A percentile compares a stretch with the other conserved stretches of the same genome.
These are phyloP conservation scores for Tetragnatha versicolor DNA, from an alignment of 1,140 invertebrate genomes.

Conservation along the genomic window DNA sequence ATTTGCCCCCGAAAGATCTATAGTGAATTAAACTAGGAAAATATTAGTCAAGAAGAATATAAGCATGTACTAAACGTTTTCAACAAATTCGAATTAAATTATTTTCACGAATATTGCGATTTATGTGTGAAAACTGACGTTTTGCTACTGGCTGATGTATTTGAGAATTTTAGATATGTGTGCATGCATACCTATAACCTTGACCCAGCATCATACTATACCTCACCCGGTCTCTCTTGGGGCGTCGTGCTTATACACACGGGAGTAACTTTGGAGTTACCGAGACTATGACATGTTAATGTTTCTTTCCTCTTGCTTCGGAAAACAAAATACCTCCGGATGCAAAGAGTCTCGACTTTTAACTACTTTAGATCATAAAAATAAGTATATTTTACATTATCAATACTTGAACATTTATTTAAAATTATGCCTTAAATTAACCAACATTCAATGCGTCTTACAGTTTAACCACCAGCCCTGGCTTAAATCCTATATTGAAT, in stretches of 20 bases:
- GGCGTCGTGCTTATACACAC: too few relatives aligned
- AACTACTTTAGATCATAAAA: background rate
- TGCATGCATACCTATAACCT: background rate
- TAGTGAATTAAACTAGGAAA: background rate
- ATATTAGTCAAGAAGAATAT: background rate
- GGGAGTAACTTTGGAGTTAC: too few relatives aligned
- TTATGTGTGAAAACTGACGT: slow-evolving; percentile 3
- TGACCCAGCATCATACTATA: background rate
- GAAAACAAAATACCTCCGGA: background rate
- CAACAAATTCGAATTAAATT: background rate
- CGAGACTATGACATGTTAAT: too few relatives aligned
- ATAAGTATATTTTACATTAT: background rate
- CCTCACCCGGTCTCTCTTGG: too few relatives aligned
- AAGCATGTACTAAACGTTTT: background rate
- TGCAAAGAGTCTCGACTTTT: background rate
- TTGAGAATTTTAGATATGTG: background rate
- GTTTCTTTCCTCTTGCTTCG: too few relatives aligned
- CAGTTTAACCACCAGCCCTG: too few relatives aligned
- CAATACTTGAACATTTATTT: too few relatives aligned
- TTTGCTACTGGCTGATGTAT: background rate
- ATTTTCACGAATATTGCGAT: background rate
- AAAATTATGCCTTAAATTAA: too few relatives aligned
- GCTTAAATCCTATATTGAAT: too few relatives aligned
- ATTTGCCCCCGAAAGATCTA: background rate
- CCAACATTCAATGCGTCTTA: too few relatives aligned